Evolutionary conservation across 1,140 invertebrate species (phyloP), one percentile per base, ranked within the genome.

Genomic region (Solenopsis fugax): DNA sequence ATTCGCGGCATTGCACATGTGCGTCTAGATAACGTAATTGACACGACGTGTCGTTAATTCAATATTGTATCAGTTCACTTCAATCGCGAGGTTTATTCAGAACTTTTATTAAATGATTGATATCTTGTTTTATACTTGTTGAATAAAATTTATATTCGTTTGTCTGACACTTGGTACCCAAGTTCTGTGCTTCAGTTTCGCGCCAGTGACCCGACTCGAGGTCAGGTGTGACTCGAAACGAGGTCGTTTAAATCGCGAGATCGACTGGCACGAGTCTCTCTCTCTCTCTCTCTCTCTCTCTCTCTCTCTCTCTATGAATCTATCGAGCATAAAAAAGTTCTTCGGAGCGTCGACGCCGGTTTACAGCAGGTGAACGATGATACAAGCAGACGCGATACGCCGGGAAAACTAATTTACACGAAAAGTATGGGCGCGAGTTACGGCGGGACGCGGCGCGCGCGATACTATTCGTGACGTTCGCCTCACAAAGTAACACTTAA

Each of bases 221-320:
- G n/a, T n/a, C n/a, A n/a, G n/a, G n/a, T n/a, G n/a, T n/a, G n/a
- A n/a, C 16, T 62, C 41, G 29, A 21, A 6, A 41, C 45, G 34
- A 69, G 48, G 2, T 21, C 54, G 16, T 24, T 82, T 72, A 58
- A 81, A 72, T 71, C 65, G 37, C 34, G 16, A 82, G 10, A 72
- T 56, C n/a, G 21, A 69, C n/a, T 12, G 34, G 29, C 16, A 9
- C 7, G 41, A 37, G 24, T 77, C 45, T 34, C 50, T 9, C 71
- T 71, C 71, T 29, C 29, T 29, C 29, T 29, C 29, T 29, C 29
- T 29, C 29, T 29, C 29, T 29, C 29, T 29, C 29, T 29, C 29
- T 29, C 29, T 29, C 29, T 29, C 29, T 29, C 29, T 29, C 29
- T 29, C 2, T 29, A 58, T 24, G 37, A 82, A 16, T 18, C 37